Percentiles rank a stretch among this genome's conserved stretches.
Conservation (phyloP, 2,797 vertebrate genomes). For the Lates japonicus region DNA sequence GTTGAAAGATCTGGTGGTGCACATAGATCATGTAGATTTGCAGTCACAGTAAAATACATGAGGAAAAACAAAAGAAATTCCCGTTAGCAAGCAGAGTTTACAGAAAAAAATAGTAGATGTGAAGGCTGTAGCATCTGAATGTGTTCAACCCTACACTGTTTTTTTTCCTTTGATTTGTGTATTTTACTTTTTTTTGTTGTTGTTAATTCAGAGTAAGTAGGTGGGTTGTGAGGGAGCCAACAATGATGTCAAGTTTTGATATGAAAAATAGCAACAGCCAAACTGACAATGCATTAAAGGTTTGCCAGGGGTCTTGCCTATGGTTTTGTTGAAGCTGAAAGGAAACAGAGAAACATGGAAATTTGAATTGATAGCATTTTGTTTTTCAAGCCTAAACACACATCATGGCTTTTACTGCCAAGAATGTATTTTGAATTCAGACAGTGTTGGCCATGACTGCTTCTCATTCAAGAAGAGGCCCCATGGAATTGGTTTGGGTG, state of each 20-base stretch:
- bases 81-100: not conserved
- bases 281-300: conserved; percentile 4
- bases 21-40: conserved; percentile 19
- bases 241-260: not conserved
- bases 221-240: conserved; percentile 12
- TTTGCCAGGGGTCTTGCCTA: not conserved
- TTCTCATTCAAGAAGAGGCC: conserved; percentile 71
- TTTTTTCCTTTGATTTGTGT: not conserved
- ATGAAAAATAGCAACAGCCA: conserved; percentile 11
- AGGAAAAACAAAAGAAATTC: not conserved
- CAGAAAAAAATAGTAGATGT: not conserved
- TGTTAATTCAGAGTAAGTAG: conserved; percentile 10
- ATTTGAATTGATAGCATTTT: conserved; percentile 52
- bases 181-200: not conserved
- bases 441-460: conserved; percentile 41
- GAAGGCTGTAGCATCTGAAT: conserved; percentile 2
- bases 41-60: not conserved
- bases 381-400: conserved; percentile 42
- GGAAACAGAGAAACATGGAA: conserved; percentile 30
- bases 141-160: not conserved
- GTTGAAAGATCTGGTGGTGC: conserved; percentile 10
- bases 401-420: conserved; percentile 20
- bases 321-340: conserved; percentile 42
- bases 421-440: conserved; percentile 65
- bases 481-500: conserved; percentile 60